These are phyloP conservation scores for Siderastrea siderea DNA, from an alignment of 92 coral and sea anemone genomes.

Conservation along the genomic window DNA sequence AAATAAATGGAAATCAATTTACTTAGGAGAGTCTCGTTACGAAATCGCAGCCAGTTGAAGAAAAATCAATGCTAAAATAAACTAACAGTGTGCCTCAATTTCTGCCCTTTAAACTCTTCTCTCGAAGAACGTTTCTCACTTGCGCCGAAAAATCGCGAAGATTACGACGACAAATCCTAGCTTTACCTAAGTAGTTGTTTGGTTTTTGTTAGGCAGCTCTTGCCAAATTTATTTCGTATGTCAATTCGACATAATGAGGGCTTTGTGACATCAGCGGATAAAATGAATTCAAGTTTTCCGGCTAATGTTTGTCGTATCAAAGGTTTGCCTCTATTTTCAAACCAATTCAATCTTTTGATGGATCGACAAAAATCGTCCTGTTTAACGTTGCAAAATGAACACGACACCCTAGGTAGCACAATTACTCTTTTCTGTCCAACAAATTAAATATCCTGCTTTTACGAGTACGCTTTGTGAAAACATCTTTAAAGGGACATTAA, in stretches of 20 bases:
- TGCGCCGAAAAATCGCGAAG: neutral
- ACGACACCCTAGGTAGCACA: constrained; percentile 10
- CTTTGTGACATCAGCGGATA: constrained; percentile 22
- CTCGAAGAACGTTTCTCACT: neutral
- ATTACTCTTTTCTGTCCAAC: constrained; percentile 11
- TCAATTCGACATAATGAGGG: neutral
- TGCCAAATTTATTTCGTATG: neutral
- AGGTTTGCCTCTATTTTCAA: neutral
- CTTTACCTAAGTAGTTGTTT: neutral
- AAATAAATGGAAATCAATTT: constrained; percentile 30
- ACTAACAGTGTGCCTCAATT: neutral
- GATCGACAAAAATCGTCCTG: neutral
- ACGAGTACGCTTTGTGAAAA: constrained; percentile 11
- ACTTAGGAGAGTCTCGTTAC: constrained; percentile 12
- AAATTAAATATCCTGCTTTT: constrained; percentile 38
- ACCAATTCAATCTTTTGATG: constrained; percentile 2
- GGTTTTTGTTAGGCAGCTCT: neutral
- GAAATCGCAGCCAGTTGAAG: constrained; percentile 13
- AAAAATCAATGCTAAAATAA: neutral
- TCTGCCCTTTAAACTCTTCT: neutral
- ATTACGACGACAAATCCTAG: neutral
- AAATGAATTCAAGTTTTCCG: neutral
- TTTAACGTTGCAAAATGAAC: constrained; percentile 30
- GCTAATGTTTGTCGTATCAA: constrained; percentile 4
- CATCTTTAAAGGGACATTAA: neutral